phyloP scores from a whole-genome alignment of 1,140 invertebrate genomes.

The Penaeus indicus region DNA sequence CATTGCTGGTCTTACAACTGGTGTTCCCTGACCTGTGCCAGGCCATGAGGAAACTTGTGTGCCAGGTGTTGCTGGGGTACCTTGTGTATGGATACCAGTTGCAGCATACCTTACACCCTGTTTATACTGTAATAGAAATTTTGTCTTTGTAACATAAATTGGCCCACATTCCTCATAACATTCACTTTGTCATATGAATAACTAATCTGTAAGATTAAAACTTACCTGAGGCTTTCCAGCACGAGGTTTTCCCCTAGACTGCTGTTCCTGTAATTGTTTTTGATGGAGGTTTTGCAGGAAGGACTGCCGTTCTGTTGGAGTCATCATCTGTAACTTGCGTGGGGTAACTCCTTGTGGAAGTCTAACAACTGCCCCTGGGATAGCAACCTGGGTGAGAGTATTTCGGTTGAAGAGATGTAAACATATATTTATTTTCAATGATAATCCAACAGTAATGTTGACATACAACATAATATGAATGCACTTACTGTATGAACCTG shows the following conservation, averaged over 20 bases:
- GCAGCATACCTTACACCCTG: constrained; percentile 42
- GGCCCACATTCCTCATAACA: too few species aligned
- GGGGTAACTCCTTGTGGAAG: constrained; percentile 62
- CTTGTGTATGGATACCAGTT: constrained; percentile 20
- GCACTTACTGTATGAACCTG: constrained; percentile 56
- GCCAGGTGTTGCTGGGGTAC: constrained; percentile 27
- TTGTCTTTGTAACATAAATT: neutral
- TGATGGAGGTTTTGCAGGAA: constrained; percentile 63
- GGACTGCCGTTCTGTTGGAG: constrained; percentile 54
- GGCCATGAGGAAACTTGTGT: constrained; percentile 45
- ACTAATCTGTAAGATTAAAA: neutral
- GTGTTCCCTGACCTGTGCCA: constrained; percentile 16
- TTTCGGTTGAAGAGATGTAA: neutral
- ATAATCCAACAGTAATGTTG: neutral
- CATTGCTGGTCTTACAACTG: constrained; percentile 35
- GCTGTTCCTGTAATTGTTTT: constrained; percentile 61
- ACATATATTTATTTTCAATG: neutral
- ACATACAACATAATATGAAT: neutral
- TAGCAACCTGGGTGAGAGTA: constrained; percentile 47
- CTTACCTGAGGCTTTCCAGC: constrained; percentile 56
- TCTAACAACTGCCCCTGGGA: constrained; percentile 63
- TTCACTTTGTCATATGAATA: neutral
- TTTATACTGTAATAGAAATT: constrained; percentile 44
- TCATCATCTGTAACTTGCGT: constrained; percentile 64
- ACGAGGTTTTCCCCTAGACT: constrained; percentile 50